Conservation (phyloP, 2,797 vertebrate genomes). For the Pterois miles region DNA sequence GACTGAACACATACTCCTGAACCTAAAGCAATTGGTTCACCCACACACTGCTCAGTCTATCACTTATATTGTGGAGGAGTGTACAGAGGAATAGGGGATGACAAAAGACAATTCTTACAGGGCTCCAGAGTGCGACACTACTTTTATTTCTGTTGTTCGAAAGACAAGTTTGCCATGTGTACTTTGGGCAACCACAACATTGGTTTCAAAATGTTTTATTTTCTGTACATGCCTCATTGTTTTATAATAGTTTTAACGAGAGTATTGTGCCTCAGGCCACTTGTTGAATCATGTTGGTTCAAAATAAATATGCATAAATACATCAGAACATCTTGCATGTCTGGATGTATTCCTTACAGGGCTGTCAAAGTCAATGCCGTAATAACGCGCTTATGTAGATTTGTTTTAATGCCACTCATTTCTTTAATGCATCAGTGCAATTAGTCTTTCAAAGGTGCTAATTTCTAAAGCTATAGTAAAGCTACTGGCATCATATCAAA, state of each 20-base stretch:
- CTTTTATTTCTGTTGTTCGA: neutral
- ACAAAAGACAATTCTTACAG: neutral
- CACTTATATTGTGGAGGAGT: neutral
- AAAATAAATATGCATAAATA: neutral
- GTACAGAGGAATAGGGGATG: neutral
- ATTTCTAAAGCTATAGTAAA: no score
- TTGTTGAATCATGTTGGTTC: neutral
- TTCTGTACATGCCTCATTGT: neutral
- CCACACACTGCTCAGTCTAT: neutral
- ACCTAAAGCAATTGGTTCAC: neutral
- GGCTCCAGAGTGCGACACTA: neutral
- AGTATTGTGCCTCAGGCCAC: neutral
- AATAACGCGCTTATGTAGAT: no score
- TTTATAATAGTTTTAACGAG: neutral
- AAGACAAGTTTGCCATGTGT: neutral
- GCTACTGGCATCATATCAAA: no score
- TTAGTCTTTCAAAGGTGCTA: no score
- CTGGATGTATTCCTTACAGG: neutral
- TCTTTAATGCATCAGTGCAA: no score
- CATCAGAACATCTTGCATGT: neutral
- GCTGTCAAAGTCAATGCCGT: no score
- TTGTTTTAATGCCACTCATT: no score
- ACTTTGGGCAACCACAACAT: neutral
- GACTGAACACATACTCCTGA: neutral
- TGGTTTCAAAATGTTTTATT: neutral